Evolutionary conservation across 2,888 invertebrate species (phyloP).

Genomic region (Lasioglossum oenotherae): DNA sequence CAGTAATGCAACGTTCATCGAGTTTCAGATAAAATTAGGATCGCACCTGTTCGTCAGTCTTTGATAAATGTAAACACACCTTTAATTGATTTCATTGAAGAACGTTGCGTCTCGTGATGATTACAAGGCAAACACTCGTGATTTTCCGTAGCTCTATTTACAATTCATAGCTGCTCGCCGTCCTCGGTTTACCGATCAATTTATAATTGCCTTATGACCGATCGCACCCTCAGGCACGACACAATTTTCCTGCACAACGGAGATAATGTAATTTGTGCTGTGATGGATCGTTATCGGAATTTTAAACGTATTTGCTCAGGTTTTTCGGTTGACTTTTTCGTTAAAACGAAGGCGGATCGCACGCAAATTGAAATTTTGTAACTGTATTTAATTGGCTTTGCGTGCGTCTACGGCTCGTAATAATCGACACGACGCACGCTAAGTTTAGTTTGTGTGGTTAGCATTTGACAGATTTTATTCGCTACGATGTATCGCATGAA

Average conservation of each 20-base stretch:
- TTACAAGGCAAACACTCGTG: not conserved
- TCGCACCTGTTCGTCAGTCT: not conserved
- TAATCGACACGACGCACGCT: not conserved
- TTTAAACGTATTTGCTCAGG: not conserved
- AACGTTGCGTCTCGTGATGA: not conserved
- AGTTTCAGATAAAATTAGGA: not conserved
- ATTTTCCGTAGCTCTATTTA: not conserved
- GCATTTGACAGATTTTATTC: not conserved
- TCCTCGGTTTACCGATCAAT: not conserved
- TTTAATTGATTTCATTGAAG: not conserved
- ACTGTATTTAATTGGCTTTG: not conserved
- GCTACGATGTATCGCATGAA: not conserved
- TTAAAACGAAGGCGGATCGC: constrained; percentile 6
- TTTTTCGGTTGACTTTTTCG: not conserved
- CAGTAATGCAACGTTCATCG: not conserved
- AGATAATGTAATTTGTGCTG: not conserved
- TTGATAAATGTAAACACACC: not conserved
- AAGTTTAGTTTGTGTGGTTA: not conserved
- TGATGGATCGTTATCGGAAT: constrained; percentile 14
- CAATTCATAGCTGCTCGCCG: not conserved
- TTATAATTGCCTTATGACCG: constrained; percentile 20
- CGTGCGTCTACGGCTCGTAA: not conserved
- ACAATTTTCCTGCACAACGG: constrained; percentile 16
- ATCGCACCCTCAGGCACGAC: not conserved
- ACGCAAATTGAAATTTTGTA: constrained; percentile 17